phyloP scores from a whole-genome alignment of 2,113 vertebrate species.

The Callionymus lyra region DNA sequence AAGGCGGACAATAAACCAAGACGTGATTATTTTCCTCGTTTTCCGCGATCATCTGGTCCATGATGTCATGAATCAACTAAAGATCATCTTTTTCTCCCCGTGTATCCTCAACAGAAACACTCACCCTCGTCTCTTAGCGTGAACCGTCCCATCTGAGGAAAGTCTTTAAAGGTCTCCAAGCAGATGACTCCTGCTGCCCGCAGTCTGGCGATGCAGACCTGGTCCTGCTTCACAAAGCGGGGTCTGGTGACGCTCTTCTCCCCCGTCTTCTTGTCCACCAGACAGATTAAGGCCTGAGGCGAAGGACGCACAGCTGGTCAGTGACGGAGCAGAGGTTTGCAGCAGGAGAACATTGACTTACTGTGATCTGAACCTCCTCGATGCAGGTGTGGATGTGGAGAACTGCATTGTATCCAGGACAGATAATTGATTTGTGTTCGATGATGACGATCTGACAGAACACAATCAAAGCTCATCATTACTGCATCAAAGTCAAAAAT shows the following conservation, averaged over 20 bases:
- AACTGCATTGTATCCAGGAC: constrained; percentile 97
- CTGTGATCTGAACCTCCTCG: constrained; percentile 97
- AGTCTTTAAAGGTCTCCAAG: constrained; percentile 99
- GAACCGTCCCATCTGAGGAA: constrained; percentile 98
- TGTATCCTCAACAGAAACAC: no score
- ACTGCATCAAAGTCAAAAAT: no score
- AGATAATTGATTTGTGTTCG: constrained; percentile 99
- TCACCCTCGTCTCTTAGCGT: constrained; percentile 96
- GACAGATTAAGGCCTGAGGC: constrained; percentile 92
- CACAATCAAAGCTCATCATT: neutral
- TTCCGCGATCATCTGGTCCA: no score
- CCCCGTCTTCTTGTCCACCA: constrained; percentile 98
- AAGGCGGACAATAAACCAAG: no score
- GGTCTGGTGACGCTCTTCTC: constrained; percentile 97
- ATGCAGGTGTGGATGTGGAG: constrained; percentile 98
- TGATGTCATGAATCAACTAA: no score
- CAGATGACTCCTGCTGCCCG: constrained; percentile 93
- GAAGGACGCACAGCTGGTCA: neutral
- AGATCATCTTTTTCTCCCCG: no score
- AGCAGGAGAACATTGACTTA: constrained; percentile 54
- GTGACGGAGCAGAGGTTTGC: neutral
- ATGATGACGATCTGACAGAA: constrained; percentile 89
- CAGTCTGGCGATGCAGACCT: constrained; percentile 95
- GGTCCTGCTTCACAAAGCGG: constrained; percentile 98
- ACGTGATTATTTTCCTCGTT: no score